A percentile compares a stretch with the other conserved stretches of the same genome.
Evolutionary conservation across 2,113 vertebrate species (phyloP).

Genomic region (Corvus cornix): DNA sequence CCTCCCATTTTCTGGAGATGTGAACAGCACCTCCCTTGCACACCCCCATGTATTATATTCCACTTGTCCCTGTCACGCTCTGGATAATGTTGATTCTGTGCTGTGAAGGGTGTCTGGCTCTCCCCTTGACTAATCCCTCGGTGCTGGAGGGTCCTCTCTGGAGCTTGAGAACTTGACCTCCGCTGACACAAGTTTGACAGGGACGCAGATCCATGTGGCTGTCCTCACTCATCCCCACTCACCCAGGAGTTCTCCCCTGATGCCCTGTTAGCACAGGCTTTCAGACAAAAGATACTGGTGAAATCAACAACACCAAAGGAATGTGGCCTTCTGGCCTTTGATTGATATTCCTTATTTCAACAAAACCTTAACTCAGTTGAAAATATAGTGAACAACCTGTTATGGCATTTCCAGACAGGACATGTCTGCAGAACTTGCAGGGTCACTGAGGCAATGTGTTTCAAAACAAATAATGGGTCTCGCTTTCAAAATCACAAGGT

Average conservation of each 20-base stretch:
- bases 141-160: background rate
- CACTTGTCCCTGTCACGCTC: background rate
- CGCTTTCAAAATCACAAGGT: constrained; percentile 42
- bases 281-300: constrained; percentile 47
- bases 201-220: background rate
- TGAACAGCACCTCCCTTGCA: background rate
- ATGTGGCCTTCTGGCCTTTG: constrained; percentile 61
- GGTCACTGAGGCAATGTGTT: constrained; percentile 38
- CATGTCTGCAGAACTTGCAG: constrained; percentile 14
- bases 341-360: constrained; percentile 60
- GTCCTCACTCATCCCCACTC: constrained; percentile 32
- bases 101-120: constrained; percentile 21
- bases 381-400: constrained; percentile 32
- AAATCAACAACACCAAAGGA: constrained; percentile 43
- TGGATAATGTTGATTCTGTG: constrained; percentile 13
- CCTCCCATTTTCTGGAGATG: background rate
- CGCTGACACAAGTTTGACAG: background rate
- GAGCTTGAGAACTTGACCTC: constrained; percentile 63
- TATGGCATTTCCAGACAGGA: constrained; percentile 42
- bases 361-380: constrained; percentile 44
- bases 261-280: constrained; percentile 14
- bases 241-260: constrained; percentile 8
- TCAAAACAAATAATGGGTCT: constrained; percentile 39
- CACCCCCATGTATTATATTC: background rate
- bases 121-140: constrained; percentile 32